Conservation (phyloP, 1,140 invertebrate species). For the Homarus americanus region DNA sequence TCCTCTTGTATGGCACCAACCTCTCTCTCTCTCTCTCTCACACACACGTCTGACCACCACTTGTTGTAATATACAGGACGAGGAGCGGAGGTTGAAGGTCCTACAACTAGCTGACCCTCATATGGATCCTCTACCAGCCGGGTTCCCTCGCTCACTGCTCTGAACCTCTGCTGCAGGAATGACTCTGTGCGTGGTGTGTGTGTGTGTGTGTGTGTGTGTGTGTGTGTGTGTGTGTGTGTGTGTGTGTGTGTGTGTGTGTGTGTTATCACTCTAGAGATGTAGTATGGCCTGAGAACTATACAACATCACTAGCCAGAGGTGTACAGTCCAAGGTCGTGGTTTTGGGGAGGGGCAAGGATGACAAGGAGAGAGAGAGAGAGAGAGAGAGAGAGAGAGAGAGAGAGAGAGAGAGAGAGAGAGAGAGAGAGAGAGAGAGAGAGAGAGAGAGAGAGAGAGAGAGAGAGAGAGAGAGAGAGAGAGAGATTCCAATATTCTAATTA, state of each 20-base stretch:
- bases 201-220: not conserved
- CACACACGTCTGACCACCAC: too few relatives aligned
- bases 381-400: too few relatives aligned
- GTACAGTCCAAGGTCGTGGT: not conserved
- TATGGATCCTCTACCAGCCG: slow-evolving; percentile 85
- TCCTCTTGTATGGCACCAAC: not conserved
- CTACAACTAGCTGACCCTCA: slow-evolving; percentile 90
- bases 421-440: too few relatives aligned
- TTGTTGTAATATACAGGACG: not conserved
- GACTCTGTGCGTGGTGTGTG: slow-evolving; percentile 78
- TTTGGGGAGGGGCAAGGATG: not conserved
- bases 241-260: too few relatives aligned
- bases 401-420: too few relatives aligned
- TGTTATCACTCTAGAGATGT: too few relatives aligned
- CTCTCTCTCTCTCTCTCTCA: not conserved
- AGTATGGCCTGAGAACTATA: too few relatives aligned
- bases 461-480: too few relatives aligned
- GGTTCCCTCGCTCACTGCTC: slow-evolving; percentile 84
- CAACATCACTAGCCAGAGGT: too few relatives aligned
- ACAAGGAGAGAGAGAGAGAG: too few relatives aligned
- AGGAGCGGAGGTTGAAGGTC: slow-evolving; percentile 78
- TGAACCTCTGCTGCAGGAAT: slow-evolving; percentile 86
- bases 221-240: slow-evolving; percentile 12
- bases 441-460: too few relatives aligned
- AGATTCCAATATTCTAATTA: too few relatives aligned